Percentiles rank a stretch among this genome's conserved stretches.
Evolutionary conservation across 2,113 vertebrate species (phyloP).

Genomic region (Hirundichthys speculiger): DNA sequence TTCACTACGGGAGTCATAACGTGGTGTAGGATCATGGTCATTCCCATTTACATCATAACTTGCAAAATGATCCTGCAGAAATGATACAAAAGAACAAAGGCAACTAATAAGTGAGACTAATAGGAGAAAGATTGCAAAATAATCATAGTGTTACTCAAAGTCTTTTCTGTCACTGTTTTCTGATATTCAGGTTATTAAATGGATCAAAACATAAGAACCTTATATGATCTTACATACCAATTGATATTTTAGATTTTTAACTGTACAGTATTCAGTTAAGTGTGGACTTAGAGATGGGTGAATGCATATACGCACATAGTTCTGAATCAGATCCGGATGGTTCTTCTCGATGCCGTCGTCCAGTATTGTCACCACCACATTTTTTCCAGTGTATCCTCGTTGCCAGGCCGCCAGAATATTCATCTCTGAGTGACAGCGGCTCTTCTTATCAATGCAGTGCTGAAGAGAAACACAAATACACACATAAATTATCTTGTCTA

Average conservation of each 20-base stretch:
- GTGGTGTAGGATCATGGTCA: slow-evolving; percentile 88
- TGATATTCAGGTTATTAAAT: too few relatives aligned
- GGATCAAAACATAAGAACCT: too few relatives aligned
- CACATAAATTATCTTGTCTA: neutral
- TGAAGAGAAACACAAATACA: slow-evolving; percentile 16
- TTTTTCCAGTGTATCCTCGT: slow-evolving; percentile 89
- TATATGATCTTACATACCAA: too few relatives aligned
- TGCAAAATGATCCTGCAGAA: slow-evolving; percentile 88
- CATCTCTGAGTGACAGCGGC: slow-evolving; percentile 86
- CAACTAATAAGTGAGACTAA: neutral
- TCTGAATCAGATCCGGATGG: slow-evolving; percentile 90
- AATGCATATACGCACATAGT: slow-evolving; percentile 83
- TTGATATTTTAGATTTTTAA: neutral
- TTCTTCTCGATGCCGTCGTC: slow-evolving; percentile 94
- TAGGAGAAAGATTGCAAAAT: neutral
- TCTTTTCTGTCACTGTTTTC: neutral
- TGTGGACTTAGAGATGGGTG: neutral
- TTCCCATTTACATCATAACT: slow-evolving; percentile 94
- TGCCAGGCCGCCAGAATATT: slow-evolving; percentile 92
- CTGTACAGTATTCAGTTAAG: too few relatives aligned
- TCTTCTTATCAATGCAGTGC: slow-evolving; percentile 79
- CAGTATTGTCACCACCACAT: slow-evolving; percentile 92
- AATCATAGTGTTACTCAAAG: neutral
- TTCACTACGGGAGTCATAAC: slow-evolving; percentile 90
- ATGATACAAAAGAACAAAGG: neutral